Evolutionary conservation across 2,888 invertebrate genomes (phyloP).

Genomic region (Coecobrya sp.): DNA sequence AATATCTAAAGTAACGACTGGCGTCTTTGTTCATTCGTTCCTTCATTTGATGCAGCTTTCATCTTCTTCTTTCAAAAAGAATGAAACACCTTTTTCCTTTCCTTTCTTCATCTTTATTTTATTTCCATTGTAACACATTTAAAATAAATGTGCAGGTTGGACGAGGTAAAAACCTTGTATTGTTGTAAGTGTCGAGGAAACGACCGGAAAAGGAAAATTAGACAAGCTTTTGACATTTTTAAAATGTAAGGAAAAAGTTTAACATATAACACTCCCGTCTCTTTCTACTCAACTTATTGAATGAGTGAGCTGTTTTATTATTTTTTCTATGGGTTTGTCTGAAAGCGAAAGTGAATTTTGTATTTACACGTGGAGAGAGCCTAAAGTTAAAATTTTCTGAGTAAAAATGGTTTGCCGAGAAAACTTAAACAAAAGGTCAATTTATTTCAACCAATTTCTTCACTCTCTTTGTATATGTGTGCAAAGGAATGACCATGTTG

Average conservation of each 20-base stretch:
- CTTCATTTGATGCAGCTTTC: background rate
- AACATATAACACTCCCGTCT: background rate
- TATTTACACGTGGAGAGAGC: background rate
- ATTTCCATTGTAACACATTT: slow-evolving; percentile 35
- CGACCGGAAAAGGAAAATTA: slow-evolving; percentile 51
- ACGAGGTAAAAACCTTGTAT: slow-evolving; percentile 20
- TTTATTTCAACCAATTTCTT: background rate
- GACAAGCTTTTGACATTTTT: slow-evolving; percentile 46
- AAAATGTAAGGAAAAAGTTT: slow-evolving; percentile 27
- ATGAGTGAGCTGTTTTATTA: background rate
- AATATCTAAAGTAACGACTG: background rate
- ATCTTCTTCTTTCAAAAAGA: background rate
- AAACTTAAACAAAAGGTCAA: slow-evolving; percentile 22
- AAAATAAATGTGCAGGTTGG: slow-evolving; percentile 17
- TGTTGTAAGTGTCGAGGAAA: slow-evolving; percentile 47
- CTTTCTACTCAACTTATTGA: slow-evolving; percentile 7
- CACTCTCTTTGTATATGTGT: background rate
- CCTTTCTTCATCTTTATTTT: slow-evolving; percentile 24
- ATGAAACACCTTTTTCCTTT: background rate
- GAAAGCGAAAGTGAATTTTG: too few relatives aligned
- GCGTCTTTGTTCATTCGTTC: background rate
- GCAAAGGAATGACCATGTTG: slow-evolving; percentile 50
- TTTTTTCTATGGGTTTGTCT: background rate
- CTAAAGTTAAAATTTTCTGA: slow-evolving; percentile 3
- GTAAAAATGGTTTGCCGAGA: background rate